Base-by-base conservation (phyloP, 2,888 invertebrate genomes). In the Euspilapteryx auroguttella region DNA sequence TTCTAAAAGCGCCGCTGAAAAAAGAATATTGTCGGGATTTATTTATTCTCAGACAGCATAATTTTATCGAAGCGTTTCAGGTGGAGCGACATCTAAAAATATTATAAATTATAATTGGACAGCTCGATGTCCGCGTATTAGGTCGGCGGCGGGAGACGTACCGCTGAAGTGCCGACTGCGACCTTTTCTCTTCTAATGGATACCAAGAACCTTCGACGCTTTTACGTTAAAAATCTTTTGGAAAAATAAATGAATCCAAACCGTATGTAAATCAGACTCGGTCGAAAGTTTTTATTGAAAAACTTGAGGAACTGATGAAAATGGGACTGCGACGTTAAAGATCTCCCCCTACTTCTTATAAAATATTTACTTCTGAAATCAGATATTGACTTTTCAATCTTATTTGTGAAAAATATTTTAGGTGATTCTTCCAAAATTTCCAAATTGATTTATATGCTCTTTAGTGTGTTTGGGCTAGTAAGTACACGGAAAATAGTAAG, bases 221-320 rank as follows among this genome's bases (percentile, higher is more conserved):
- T 58, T 62, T 58, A 58, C 57, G 55, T 48, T 58, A 57, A 59
- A 62, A 69, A 63, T 59, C 63, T 65, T 66, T 64, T 47, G 54
- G 52, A 56, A 64, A 29, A 69, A 69, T 66, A 64, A 68, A 66
- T 65, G 69, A 69, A 65, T 64, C 66, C 62, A 62, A 63, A 62
- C 62, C 64, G 69, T 71, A 69, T 69, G 69, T 66, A 69, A 73
- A 69, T 71, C 61, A 59, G 58, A 57, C 54, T 49, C 53, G 58
- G 57, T 56, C 48, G 54, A 64, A 71, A 71, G 68, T 71, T 75
- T 75, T 73, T 73, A 73, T 73, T 73, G 69, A 71, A 75, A 75
- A 75, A 73, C 69, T 71, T 75, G 63, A 69, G 52, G 58, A 57
- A 58, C 62, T 64, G 63, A 69, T 69, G 68, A 66, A 69, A 71